These are phyloP conservation scores for Odontophorus gujanensis DNA, from an alignment of 2,113 vertebrate species.

Conservation along the genomic window DNA sequence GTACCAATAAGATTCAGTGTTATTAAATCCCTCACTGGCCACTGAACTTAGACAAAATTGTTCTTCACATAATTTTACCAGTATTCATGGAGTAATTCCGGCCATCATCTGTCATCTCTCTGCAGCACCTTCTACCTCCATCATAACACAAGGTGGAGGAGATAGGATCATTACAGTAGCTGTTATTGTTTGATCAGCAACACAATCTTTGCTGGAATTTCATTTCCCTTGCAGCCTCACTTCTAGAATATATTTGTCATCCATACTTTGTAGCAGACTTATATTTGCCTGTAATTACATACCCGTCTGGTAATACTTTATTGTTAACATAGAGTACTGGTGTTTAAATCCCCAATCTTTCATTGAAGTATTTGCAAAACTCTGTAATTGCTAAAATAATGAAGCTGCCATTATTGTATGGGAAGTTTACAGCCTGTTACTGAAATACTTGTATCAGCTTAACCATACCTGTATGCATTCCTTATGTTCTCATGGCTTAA, in stretches of 20 bases:
- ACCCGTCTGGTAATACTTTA: slow-evolving; percentile 51
- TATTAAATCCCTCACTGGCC: not conserved
- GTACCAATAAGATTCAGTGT: not conserved
- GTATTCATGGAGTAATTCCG: not conserved
- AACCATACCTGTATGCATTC: not conserved
- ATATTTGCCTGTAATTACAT: slow-evolving; percentile 60
- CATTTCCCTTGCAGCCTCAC: slow-evolving; percentile 42
- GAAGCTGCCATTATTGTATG: slow-evolving; percentile 27
- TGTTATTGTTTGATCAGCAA: slow-evolving; percentile 53
- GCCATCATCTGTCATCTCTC: not conserved
- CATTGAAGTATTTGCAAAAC: slow-evolving; percentile 41
- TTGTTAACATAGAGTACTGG: slow-evolving; percentile 55
- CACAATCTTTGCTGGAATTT: slow-evolving; percentile 44
- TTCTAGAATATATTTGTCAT: slow-evolving; percentile 59
- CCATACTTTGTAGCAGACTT: slow-evolving; percentile 47
- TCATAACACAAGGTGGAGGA: not conserved
- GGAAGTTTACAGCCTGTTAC: slow-evolving; percentile 33
- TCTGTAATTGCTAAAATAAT: slow-evolving; percentile 52
- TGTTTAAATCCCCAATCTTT: slow-evolving; percentile 33
- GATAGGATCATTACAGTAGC: not conserved
- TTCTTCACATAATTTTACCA: not conserved
- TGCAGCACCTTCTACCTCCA: not conserved
- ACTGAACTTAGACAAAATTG: not conserved
- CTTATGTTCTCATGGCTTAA: not conserved
- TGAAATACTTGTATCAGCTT: not conserved